Percentiles rank a stretch among this genome's conserved stretches.
Evolutionary conservation across 2,888 invertebrate genomes (phyloP).

Genomic region (Rotaria macrura): DNA sequence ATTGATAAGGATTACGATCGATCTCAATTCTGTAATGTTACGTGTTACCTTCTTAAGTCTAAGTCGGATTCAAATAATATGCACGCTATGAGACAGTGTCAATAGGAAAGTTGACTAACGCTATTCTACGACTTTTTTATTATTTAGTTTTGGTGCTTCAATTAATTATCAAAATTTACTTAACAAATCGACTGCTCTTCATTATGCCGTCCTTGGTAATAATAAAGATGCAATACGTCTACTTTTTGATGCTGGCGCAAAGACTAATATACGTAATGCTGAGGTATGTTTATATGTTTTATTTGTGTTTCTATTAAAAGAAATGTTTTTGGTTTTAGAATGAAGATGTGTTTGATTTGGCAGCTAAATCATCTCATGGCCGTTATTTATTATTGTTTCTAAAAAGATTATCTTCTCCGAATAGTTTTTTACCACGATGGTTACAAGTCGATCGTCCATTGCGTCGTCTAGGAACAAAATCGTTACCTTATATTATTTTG

Average conservation of each 20-base stretch:
- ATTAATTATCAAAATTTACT: not conserved
- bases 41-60: too few species aligned
- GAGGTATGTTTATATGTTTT: not conserved
- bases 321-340: not conserved
- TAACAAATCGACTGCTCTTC: not conserved
- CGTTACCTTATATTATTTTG: slow-evolving; percentile 32
- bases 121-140: not conserved
- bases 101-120: too few species aligned
- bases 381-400: not conserved
- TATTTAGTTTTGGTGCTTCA: not conserved
- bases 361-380: not conserved
- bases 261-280: not conserved
- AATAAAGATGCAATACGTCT: not conserved
- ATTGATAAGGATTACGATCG: too few species aligned
- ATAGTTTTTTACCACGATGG: not conserved
- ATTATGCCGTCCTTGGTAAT: not conserved
- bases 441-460: slow-evolving; percentile 31
- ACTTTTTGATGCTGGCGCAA: not conserved
- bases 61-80: too few species aligned
- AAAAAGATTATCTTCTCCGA: not conserved
- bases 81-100: too few species aligned
- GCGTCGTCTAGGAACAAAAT: slow-evolving; percentile 35
- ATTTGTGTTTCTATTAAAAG: not conserved
- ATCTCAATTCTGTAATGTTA: too few species aligned
- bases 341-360: not conserved